Conservation (phyloP, 1,140 invertebrate genomes). For the Ctenoplectra terminalis region DNA sequence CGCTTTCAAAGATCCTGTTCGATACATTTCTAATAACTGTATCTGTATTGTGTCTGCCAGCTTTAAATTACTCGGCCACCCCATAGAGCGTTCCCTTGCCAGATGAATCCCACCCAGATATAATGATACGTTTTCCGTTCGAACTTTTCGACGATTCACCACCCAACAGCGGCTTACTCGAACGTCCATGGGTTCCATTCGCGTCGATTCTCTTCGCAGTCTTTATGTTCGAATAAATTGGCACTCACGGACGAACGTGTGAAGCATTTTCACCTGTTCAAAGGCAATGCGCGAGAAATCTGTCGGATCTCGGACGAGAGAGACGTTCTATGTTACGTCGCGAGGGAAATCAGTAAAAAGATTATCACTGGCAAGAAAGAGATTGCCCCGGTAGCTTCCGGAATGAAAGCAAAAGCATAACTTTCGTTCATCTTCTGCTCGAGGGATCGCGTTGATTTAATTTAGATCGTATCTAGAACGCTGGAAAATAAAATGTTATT, state of each 20-base stretch:
- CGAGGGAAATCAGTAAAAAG: slow-evolving; percentile 23
- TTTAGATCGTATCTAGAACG: slow-evolving; percentile 38
- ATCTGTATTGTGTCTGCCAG: slow-evolving; percentile 9
- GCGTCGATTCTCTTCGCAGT: neutral
- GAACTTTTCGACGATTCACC: slow-evolving; percentile 41
- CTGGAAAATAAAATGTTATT: neutral
- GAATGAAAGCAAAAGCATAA: slow-evolving; percentile 44
- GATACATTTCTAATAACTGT: slow-evolving; percentile 12
- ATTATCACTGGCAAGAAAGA: slow-evolving; percentile 36
- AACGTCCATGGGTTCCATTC: neutral
- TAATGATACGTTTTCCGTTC: slow-evolving; percentile 55
- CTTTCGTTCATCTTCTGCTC: slow-evolving; percentile 39
- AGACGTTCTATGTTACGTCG: neutral
- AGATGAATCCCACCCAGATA: slow-evolving; percentile 45
- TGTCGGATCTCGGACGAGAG: neutral
- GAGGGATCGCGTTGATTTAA: neutral
- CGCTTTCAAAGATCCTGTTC: slow-evolving; percentile 54
- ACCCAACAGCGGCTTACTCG: slow-evolving; percentile 11
- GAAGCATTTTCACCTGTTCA: slow-evolving; percentile 4
- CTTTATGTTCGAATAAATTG: neutral
- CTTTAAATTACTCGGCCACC: slow-evolving; percentile 58
- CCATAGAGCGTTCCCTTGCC: slow-evolving; percentile 2
- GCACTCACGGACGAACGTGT: neutral
- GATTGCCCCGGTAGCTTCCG: slow-evolving; percentile 26
- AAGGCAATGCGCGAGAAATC: neutral